These are phyloP conservation scores for Sphenodon punctatus DNA, from an alignment of 2,797 vertebrate species.

Conservation along the genomic window DNA sequence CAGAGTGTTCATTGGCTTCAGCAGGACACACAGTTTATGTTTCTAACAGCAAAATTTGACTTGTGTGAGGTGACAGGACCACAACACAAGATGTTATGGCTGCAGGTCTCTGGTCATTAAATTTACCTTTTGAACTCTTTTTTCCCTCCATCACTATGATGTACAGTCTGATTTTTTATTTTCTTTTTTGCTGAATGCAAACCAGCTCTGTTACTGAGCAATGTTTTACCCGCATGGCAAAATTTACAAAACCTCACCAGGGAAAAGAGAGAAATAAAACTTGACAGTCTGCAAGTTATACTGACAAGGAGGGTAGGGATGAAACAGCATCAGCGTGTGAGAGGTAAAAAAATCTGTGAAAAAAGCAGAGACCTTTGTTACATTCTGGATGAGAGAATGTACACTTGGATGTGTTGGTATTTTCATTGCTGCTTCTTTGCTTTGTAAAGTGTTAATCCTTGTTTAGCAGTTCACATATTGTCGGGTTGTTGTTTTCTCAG, in stretches of 20 bases:
- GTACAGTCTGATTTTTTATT: not conserved
- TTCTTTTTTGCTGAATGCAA: not conserved
- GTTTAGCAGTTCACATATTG: not conserved
- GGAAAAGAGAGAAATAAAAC: not conserved
- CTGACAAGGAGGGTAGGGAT: not conserved
- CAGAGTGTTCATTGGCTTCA: too few relatives aligned
- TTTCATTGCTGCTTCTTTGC: not conserved
- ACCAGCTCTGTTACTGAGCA: not conserved
- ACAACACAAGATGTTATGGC: not conserved
- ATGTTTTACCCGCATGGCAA: not conserved
- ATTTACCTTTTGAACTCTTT: not conserved
- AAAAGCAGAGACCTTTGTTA: not conserved
- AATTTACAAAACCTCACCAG: not conserved
- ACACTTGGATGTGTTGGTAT: not conserved
- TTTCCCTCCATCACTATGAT: not conserved
- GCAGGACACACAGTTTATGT: too few relatives aligned
- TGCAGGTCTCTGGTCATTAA: not conserved
- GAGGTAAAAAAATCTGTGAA: not conserved
- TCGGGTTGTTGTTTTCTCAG: not conserved
- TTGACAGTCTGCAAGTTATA: not conserved
- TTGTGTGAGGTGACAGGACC: not conserved
- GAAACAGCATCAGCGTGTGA: not conserved
- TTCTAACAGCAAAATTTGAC: not conserved
- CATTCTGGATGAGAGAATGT: not conserved
- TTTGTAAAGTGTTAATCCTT: not conserved